Evolutionary conservation across 1,140 invertebrate species (phyloP), one percentile per base, ranked within the genome.

Genomic region (Ostrea edulis): DNA sequence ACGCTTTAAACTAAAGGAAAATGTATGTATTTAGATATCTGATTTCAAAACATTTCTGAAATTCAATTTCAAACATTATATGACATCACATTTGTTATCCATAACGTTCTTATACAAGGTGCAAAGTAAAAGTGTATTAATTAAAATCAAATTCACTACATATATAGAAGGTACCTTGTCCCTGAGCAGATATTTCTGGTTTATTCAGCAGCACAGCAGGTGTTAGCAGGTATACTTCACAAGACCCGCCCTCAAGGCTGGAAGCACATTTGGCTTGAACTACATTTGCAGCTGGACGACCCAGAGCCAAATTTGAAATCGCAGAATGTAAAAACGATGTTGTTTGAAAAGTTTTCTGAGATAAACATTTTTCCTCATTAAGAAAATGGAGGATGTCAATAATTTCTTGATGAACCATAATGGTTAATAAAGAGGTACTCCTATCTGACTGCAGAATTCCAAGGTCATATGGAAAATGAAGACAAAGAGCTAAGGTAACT

Each of bases 311-410:
- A 14, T 77, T 14, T 14, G 11, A 14, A 29, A 77, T 77, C 29
- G 22, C 22, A 35, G 68, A 22, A 77, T 77, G 68, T 14, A 77
- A 77, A 1, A 5, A 29, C 14, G 35, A 77, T 25, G 8, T 35
- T 29, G 68, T 77, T 25, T 77, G 68, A 9, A 22, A 29, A 77
- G 68, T 77, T 77, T 77, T 77, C 25, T 35, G 22, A 35, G 25
- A 35, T 11, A 77, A 25, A 35, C 68, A 35, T 77, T 77, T 77
- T 35, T 77, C 68, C 35, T 77, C 68, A 77, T 29, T 14, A 17
- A 77, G 68, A 29, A 77, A 77, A 77, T 77, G 8, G 9, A 77
- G 14, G 68, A 77, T 77, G 29, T 77, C 68, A 77, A 77, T 22
- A 29, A 35, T 77, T 35, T 77, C 29, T 35, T 77, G 68, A 77